Evolutionary conservation across 30 jellyfish, hydroid and myxozoan species (phyloP).

Genomic region (Sanderia malayensis): DNA sequence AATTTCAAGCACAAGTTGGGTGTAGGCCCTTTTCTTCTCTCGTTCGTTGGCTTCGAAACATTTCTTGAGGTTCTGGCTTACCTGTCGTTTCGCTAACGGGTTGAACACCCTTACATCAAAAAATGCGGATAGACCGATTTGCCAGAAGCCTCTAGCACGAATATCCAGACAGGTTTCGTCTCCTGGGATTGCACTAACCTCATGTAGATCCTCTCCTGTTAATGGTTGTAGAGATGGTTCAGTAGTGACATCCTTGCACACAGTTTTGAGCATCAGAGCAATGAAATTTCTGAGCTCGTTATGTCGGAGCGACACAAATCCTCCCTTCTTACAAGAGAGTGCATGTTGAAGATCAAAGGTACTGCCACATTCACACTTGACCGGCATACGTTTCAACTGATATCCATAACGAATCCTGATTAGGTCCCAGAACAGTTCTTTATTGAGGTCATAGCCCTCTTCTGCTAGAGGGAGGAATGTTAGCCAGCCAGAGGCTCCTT

Average conservation of each 20-base stretch:
- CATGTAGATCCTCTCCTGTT: constrained; percentile 7
- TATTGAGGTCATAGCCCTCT: constrained; percentile 4
- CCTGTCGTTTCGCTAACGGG: constrained; percentile 38
- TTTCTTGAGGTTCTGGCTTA: constrained; percentile 17
- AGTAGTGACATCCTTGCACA: constrained; percentile 23
- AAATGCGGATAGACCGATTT: constrained; percentile 33
- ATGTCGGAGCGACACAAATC: constrained; percentile 21
- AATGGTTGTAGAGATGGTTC: constrained; percentile 17
- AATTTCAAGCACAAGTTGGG: constrained; percentile 5
- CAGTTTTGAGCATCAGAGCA: constrained; percentile 20
- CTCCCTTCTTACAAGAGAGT: constrained; percentile 36
- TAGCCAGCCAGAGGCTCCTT: constrained; percentile 33
- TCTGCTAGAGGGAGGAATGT: constrained; percentile 10
- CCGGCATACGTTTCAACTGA: constrained; percentile 26
- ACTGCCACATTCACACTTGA: constrained; percentile 20
- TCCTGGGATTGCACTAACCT: constrained; percentile 17
- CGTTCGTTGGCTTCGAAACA: constrained; percentile 27
- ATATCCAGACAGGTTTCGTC: constrained; percentile 45
- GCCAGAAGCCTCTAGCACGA: constrained; percentile 48
- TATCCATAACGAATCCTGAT: constrained; percentile 9
- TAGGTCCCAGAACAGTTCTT: background rate
- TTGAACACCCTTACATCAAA: constrained; percentile 38
- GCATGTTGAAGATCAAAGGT: constrained; percentile 14
- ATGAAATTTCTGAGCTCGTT: constrained; percentile 31
- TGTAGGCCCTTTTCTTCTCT: constrained; percentile 15